Evolutionary conservation across 2,888 invertebrate genomes (phyloP), one percentile per base, ranked within the genome.

Genomic region (Mimachlamys varia): DNA sequence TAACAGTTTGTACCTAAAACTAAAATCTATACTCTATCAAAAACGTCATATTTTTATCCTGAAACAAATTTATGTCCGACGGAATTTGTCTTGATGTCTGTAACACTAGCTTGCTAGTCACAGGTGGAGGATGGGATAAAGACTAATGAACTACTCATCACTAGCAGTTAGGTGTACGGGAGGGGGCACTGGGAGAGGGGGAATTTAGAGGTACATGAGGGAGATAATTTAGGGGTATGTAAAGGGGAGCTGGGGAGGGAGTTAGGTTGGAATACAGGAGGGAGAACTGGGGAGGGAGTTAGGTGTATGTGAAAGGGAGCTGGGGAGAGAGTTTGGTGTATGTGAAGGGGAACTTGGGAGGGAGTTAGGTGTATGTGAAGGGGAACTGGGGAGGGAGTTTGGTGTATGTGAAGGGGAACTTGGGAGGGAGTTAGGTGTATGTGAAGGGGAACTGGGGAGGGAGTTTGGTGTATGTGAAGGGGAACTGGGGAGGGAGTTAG

Each of bases 1-100:
- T 76, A 76, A 76, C 76, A 76, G 76, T 76, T 76, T 76, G 76
- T 76, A 76, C 27, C 76, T 76, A 76, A 76, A 76, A 33, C 76
- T 76, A 7, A 76, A 76, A 76, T 76, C 76, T 33, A 76, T 76
- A 33, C 33, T 76, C 33, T 33, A 76, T 76, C 76, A 76, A 76
- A 76, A n/a, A 19, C 22, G 62, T 62, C 62, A 62, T 76, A 33
- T 76, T 76, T 76, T 27, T 76, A 33, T 76, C 15, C 27, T 76
- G 33, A 15, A 76, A 2, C 13, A 0, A 27, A n/a, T 1, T n/a
- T 7, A 33, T 76, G 76, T 33, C 76, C 27, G 76, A 76, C 76
- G 27, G 13, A 33, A 15, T 10, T 27, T 76, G 76, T 76, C 13
- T 58, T 12, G 7, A 13, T 22, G 62, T 22, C 10, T 76, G 76